A percentile compares a stretch with the other conserved stretches of the same genome.
phyloP scores from a whole-genome alignment of 2,888 invertebrate species.

The Glaucopsyche alexis region DNA sequence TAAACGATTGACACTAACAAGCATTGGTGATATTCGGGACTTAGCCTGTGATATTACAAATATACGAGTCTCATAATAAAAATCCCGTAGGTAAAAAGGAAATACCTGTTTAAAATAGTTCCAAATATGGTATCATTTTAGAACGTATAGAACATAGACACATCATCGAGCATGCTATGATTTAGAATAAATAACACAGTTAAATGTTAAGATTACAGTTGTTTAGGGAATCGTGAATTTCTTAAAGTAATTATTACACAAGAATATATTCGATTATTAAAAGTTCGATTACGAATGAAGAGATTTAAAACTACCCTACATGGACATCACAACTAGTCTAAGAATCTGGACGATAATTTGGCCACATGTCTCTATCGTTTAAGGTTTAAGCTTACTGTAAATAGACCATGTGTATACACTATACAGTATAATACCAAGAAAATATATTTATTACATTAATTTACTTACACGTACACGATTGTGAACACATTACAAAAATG shows the following conservation, averaged over 20 bases:
- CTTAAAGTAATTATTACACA: constrained; percentile 4
- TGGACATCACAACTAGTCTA: constrained; percentile 45
- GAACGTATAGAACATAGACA: not conserved
- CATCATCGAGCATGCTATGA: not conserved
- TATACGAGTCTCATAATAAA: not conserved
- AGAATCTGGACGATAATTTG: constrained; percentile 74
- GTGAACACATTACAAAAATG: constrained; percentile 36
- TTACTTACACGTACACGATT: constrained; percentile 24
- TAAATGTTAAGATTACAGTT: not conserved
- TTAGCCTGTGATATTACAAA: not conserved
- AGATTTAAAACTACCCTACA: constrained; percentile 18
- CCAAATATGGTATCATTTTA: not conserved
- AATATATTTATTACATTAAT: constrained; percentile 44
- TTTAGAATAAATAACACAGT: not conserved
- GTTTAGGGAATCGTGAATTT: not conserved
- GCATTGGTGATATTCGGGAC: too few relatives aligned
- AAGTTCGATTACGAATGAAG: constrained; percentile 2
- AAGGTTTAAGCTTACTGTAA: constrained; percentile 37
- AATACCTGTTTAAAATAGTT: not conserved
- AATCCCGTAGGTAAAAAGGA: not conserved
- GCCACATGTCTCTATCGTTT: constrained; percentile 63
- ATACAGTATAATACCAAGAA: constrained; percentile 38
- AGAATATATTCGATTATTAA: constrained; percentile 14
- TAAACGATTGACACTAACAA: too few relatives aligned
- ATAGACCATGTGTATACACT: constrained; percentile 35